Conservation (phyloP, 2,888 invertebrate genomes). For the Oscheius sp. region DNA sequence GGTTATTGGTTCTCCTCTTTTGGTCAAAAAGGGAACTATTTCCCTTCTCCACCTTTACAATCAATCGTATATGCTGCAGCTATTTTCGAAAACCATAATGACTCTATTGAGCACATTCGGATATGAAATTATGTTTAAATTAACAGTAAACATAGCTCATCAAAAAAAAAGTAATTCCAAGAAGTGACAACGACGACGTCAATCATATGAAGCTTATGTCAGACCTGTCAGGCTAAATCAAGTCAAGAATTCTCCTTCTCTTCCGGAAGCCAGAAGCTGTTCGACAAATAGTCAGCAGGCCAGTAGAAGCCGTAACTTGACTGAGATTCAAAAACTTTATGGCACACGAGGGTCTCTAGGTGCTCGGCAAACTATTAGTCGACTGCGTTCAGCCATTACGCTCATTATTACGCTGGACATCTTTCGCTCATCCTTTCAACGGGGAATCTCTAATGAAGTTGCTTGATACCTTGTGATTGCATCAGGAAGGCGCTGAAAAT, state of each 20-base stretch:
- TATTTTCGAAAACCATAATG: slow-evolving; percentile 7
- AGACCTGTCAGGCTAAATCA: slow-evolving; percentile 17
- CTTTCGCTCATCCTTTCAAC: too few species aligned
- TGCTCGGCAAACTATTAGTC: slow-evolving; percentile 7
- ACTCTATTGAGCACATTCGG: neutral
- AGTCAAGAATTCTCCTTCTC: slow-evolving; percentile 5
- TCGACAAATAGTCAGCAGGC: slow-evolving; percentile 15
- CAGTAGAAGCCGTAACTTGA: slow-evolving; percentile 8
- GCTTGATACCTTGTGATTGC: too few species aligned
- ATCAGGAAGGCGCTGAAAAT: too few species aligned
- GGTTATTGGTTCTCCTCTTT: neutral
- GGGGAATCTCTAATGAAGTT: too few species aligned
- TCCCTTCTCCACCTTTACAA: neutral
- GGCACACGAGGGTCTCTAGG: slow-evolving; percentile 21
- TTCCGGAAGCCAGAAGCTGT: slow-evolving; percentile 15
- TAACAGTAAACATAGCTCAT: too few species aligned
- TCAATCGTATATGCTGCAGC: slow-evolving; percentile 11
- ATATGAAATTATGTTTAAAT: too few species aligned
- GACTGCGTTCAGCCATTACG: slow-evolving; percentile 16
- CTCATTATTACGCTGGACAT: slow-evolving; percentile 15
- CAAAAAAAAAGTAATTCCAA: neutral
- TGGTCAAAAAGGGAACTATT: neutral
- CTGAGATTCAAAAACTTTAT: slow-evolving; percentile 26
- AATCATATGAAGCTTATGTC: slow-evolving; percentile 13
- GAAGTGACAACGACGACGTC: too few species aligned